These are phyloP conservation scores for Plecotus auritus DNA, from an alignment of 2,113 vertebrate species.

Conservation along the genomic window DNA sequence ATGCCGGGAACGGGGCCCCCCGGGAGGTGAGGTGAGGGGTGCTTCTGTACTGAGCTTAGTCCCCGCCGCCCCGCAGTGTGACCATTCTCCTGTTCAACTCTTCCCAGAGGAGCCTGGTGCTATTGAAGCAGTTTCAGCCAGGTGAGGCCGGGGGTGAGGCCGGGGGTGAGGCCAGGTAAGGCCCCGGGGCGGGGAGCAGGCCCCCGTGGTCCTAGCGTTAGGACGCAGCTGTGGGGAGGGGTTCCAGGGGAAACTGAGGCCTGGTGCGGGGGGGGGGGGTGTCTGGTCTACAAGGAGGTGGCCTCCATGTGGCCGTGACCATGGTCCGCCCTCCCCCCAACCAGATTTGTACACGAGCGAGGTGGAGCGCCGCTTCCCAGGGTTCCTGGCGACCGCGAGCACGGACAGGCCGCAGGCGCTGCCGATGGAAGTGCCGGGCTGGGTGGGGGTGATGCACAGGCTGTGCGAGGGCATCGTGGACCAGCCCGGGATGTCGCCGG, in stretches of 20 bases:
- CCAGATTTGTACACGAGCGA: slow-evolving; percentile 92
- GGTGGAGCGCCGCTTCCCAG: slow-evolving; percentile 82
- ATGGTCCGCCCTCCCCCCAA: fast-evolving
- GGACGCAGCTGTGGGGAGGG: not conserved
- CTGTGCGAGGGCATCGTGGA: slow-evolving; percentile 94
- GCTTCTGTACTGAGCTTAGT: not conserved
- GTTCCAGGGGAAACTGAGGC: not conserved
- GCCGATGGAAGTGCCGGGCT: slow-evolving; percentile 80
- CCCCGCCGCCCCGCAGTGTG: not conserved
- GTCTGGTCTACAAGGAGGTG: not conserved
- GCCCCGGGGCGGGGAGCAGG: not conserved
- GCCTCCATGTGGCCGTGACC: fast-evolving
- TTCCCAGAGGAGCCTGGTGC: slow-evolving; percentile 51
- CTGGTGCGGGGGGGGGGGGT: fast-evolving
- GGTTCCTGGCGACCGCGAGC: slow-evolving; percentile 74
- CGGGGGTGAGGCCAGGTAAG: too few species aligned
- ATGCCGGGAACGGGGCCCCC: not conserved
- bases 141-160: slow-evolving; percentile 12
- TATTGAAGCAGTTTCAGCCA: slow-evolving; percentile 69
- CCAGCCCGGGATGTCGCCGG: slow-evolving; percentile 89
- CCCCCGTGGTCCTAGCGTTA: not conserved
- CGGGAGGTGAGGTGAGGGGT: not conserved
- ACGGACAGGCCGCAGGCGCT: slow-evolving; percentile 56
- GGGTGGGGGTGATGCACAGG: slow-evolving; percentile 88
- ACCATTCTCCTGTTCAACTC: slow-evolving; percentile 52